Percentiles rank a stretch among this genome's conserved stretches.
Conservation (phyloP, 2,888 invertebrate genomes). For the Aleiodes testaceus region DNA sequence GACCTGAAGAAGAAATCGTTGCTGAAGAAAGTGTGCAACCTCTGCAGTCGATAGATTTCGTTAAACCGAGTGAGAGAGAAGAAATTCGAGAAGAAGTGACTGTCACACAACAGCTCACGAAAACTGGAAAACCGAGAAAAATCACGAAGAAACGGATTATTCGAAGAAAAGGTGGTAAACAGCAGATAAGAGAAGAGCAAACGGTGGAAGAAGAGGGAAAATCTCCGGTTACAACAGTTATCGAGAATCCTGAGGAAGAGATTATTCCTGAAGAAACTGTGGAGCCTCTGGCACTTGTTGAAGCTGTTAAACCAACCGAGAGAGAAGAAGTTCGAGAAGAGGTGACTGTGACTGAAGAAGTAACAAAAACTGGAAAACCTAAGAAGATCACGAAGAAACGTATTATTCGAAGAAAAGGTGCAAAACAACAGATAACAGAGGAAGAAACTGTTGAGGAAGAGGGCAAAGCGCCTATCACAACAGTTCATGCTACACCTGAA, state of each 20-base stretch:
- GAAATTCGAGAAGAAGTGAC: constrained; percentile 50
- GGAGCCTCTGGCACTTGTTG: not conserved
- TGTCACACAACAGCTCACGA: constrained; percentile 48
- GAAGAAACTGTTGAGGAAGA: constrained; percentile 55
- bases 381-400: constrained; percentile 59
- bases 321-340: constrained; percentile 56
- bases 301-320: constrained; percentile 60
- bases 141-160: constrained; percentile 62
- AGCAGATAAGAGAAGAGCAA: constrained; percentile 70
- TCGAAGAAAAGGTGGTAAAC: constrained; percentile 60
- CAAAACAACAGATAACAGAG: constrained; percentile 55
- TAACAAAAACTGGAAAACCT: constrained; percentile 56
- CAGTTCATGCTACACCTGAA: constrained; percentile 35
- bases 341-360: constrained; percentile 68
- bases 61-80: constrained; percentile 69
- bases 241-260: constrained; percentile 60
- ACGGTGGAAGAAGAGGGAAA: constrained; percentile 74
- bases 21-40: constrained; percentile 46
- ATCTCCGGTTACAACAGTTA: constrained; percentile 63
- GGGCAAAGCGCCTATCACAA: constrained; percentile 28
- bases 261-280: too few species aligned
- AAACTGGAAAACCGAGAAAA: constrained; percentile 59
- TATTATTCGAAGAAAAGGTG: constrained; percentile 35
- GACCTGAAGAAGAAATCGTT: constrained; percentile 53
- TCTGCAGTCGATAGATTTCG: constrained; percentile 26